Percentiles rank a stretch among this genome's conserved stretches.
Evolutionary conservation across 2,888 invertebrate species (phyloP).

Genomic region (Nephrotoma flavescens): DNA sequence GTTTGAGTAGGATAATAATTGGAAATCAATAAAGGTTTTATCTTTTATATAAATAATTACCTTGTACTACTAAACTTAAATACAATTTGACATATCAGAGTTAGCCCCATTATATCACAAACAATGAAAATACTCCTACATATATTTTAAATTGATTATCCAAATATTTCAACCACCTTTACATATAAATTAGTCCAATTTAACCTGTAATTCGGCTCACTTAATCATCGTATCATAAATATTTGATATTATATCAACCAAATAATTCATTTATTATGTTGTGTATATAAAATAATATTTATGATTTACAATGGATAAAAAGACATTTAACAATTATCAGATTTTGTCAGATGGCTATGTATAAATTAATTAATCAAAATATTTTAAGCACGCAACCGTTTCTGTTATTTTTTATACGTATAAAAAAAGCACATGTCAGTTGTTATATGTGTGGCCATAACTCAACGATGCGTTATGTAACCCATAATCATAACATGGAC

Average conservation of each 20-base stretch:
- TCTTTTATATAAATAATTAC: too few relatives aligned
- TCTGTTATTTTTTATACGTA: not conserved
- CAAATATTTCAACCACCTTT: not conserved
- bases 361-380: not conserved
- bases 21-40: too few relatives aligned
- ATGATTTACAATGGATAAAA: not conserved
- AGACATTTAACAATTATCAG: not conserved
- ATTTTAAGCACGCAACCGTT: not conserved
- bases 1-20: too few relatives aligned
- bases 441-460: not conserved
- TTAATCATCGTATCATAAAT: not conserved
- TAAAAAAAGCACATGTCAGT: not conserved
- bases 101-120: too few relatives aligned
- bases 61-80: too few relatives aligned
- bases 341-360: not conserved
- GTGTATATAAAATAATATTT: not conserved
- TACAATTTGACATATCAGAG: too few relatives aligned
- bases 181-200: not conserved
- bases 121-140: too few relatives aligned
- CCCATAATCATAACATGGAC: not conserved
- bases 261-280: not conserved
- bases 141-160: too few relatives aligned
- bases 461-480: not conserved
- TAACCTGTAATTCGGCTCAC: not conserved
- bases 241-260: not conserved